These are phyloP conservation scores for Muscidifurax raptorellus DNA, from an alignment of 1,140 invertebrate genomes.

Conservation along the genomic window DNA sequence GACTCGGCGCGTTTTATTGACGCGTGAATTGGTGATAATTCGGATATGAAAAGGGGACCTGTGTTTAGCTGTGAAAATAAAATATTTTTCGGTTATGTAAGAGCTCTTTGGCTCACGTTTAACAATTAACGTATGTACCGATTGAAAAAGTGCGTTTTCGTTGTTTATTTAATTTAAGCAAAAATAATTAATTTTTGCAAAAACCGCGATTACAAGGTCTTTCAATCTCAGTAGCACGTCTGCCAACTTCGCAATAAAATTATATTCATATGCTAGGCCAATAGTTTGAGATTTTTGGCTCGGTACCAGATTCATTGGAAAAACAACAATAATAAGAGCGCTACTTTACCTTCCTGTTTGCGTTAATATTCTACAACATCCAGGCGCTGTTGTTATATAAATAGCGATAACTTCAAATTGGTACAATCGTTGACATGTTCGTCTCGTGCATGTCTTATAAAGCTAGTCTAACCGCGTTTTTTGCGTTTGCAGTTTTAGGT, in stretches of 20 bases:
- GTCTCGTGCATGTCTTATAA: neutral
- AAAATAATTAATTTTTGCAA: neutral
- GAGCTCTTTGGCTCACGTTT: too few relatives aligned
- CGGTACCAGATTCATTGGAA: neutral
- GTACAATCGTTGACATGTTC: neutral
- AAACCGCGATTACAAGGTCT: neutral
- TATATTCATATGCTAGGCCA: neutral
- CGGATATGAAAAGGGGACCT: neutral
- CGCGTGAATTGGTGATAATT: neutral
- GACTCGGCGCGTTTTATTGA: constrained; percentile 10
- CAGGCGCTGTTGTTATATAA: neutral
- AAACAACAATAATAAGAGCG: neutral
- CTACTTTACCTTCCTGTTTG: too few relatives aligned
- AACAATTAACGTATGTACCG: too few relatives aligned
- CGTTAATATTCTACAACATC: too few relatives aligned
- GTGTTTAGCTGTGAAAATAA: neutral
- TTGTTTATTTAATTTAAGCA: too few relatives aligned
- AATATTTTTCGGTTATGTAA: neutral
- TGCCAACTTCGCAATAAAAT: neutral
- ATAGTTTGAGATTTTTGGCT: neutral
- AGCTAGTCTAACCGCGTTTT: neutral
- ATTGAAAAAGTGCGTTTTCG: too few relatives aligned
- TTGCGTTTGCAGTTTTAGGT: neutral
- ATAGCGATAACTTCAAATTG: neutral
- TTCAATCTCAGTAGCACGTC: neutral